These are phyloP conservation scores for Schizopygopsis malacanthus DNA, from an alignment of 2,797 vertebrate genomes.

Conservation along the genomic window DNA sequence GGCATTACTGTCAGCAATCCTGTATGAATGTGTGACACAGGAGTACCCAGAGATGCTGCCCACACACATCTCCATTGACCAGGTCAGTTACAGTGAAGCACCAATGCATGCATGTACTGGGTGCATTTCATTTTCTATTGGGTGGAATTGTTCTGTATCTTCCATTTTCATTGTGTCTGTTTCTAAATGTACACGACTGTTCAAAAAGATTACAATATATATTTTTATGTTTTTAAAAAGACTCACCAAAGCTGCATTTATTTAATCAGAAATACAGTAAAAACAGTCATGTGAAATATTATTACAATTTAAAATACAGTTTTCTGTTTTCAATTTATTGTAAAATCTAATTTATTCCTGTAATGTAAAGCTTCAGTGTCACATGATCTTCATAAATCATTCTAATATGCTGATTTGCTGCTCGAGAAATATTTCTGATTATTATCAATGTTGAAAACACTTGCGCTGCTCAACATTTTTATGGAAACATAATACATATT, in stretches of 20 bases:
- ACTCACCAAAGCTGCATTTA: background rate
- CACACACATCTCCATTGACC: conserved; percentile 94
- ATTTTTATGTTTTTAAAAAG: background rate
- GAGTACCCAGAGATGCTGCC: conserved; percentile 98
- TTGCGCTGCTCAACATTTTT: background rate
- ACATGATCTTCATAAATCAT: too few relatives aligned
- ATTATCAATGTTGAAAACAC: background rate
- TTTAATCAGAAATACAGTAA: background rate
- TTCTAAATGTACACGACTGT: background rate
- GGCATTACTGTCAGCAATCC: conserved; percentile 91
- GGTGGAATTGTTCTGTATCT: background rate
- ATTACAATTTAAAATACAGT: background rate
- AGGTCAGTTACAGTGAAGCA: conserved; percentile 76
- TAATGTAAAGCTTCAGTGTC: background rate
- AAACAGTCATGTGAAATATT: background rate
- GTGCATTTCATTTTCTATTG: background rate
- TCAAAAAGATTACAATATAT: background rate
- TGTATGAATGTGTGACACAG: conserved; percentile 96
- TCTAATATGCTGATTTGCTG: background rate
- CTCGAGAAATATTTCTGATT: background rate
- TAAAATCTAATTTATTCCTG: background rate
- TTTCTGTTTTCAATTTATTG: background rate
- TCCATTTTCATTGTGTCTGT: background rate
- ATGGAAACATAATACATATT: background rate
- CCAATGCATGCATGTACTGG: background rate